phyloP scores from a whole-genome alignment of 2,113 vertebrate species.

The Mirounga angustirostris region DNA sequence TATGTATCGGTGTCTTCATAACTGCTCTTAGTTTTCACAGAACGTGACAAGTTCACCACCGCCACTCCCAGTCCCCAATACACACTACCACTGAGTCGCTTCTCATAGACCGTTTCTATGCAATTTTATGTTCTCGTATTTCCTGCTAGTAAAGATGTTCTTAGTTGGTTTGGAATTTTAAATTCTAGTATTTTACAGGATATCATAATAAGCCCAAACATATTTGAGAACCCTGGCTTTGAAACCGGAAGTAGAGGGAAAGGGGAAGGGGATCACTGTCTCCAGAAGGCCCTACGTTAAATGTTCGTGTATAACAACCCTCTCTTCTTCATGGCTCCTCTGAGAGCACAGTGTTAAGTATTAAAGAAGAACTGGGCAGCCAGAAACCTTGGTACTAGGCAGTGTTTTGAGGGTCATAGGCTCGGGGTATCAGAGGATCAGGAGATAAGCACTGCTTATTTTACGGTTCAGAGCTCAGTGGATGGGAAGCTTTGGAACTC shows the following conservation, averaged over 20 bases:
- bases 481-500: background rate
- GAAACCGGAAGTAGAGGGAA: background rate
- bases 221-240: background rate
- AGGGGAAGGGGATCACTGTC: background rate
- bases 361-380: background rate
- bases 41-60: background rate
- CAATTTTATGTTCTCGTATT: background rate
- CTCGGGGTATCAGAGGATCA: background rate
- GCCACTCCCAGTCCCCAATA: background rate
- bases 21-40: slow-evolving; percentile 21
- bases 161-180: slow-evolving; percentile 19
- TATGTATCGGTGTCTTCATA: background rate
- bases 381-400: background rate
- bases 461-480: background rate
- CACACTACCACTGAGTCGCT: background rate
- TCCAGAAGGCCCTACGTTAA: background rate
- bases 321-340: background rate
- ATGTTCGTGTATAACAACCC: background rate
- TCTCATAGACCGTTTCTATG: background rate
- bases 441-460: background rate
- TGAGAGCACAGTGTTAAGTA: background rate
- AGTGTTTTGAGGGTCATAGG: background rate
- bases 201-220: background rate
- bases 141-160: background rate
- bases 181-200: background rate